Evolutionary conservation across 2,888 invertebrate genomes (phyloP), one percentile per base, ranked within the genome.

Genomic region (Synergus laeviventris): DNA sequence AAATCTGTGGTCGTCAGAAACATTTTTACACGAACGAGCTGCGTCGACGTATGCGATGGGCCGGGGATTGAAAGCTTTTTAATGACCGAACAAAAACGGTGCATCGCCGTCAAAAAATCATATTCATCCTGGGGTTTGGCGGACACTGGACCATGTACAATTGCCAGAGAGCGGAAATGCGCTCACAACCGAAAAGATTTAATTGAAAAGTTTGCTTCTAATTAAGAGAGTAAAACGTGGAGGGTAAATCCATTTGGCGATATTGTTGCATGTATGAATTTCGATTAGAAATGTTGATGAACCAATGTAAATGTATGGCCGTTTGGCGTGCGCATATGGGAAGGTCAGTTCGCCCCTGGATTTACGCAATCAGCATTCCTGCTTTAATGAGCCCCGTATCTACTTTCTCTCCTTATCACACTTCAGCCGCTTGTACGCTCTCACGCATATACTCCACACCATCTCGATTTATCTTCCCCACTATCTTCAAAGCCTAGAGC

Each of bases 11-110:
- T 70, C 77, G 66, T 73, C 78, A 76, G 76, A 81, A 82, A 77
- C 77, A 81, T 81, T 82, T 82, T 81, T 81, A 80, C 78, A 81
- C 76, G 74, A 74, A 77, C 73, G 75, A 74, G 74, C 38, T 60
- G 54, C 77, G 54, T 76, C 78, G 79, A 79, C 78, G 80, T 78
- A 77, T 76, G 78, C 79, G 78, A 66, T 74, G 74, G 59, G 66
- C 74, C 49, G 76, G 45, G 76, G 78, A 78, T 77, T 70, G 78
- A 80, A 80, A 81, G 79, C 78, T 81, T 81, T 82, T 78, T 78
- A 79, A 76, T 64, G 77, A 76, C 75, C 60, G 73, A n/a, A 56
- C 75, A 78, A 79, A 82, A 80, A 70, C 54, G 74, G 36, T 73
- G 73, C 75, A 81, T 76, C 73, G 45, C 73, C 74, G 64, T n/a